phyloP scores from a whole-genome alignment of 2,113 vertebrate species.

The Urocolius indicus region DNA sequence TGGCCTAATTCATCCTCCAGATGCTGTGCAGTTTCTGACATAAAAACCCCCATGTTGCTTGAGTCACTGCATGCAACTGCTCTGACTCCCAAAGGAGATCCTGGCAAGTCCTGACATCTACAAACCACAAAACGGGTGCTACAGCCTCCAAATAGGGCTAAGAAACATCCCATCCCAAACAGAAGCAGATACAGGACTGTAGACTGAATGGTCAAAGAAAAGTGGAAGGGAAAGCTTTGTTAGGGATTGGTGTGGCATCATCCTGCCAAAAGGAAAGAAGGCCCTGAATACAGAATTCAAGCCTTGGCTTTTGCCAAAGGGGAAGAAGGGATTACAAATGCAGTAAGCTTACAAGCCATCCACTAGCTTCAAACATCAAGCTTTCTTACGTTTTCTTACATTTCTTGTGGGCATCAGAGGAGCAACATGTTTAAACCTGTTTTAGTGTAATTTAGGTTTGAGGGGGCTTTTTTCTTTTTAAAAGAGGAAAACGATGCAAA shows the following conservation, averaged over 20 bases:
- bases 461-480: background rate
- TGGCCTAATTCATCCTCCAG: background rate
- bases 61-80: background rate
- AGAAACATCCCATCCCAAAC: background rate
- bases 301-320: background rate
- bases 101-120: background rate
- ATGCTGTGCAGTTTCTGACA: background rate
- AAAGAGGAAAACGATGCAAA: background rate
- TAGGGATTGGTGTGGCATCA: background rate
- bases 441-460: background rate
- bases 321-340: background rate
- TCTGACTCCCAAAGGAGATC: background rate
- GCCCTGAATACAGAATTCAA: background rate
- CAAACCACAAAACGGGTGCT: fast-evolving
- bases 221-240: background rate
- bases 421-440: background rate
- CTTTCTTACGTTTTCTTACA: background rate
- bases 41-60: background rate
- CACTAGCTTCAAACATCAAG: background rate
- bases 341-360: background rate
- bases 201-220: background rate
- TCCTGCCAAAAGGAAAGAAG: background rate
- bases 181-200: background rate
- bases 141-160: background rate
- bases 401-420: background rate